These are phyloP conservation scores for Peromyscus eremicus DNA, from an alignment of 2,797 vertebrate species.

Conservation along the genomic window DNA sequence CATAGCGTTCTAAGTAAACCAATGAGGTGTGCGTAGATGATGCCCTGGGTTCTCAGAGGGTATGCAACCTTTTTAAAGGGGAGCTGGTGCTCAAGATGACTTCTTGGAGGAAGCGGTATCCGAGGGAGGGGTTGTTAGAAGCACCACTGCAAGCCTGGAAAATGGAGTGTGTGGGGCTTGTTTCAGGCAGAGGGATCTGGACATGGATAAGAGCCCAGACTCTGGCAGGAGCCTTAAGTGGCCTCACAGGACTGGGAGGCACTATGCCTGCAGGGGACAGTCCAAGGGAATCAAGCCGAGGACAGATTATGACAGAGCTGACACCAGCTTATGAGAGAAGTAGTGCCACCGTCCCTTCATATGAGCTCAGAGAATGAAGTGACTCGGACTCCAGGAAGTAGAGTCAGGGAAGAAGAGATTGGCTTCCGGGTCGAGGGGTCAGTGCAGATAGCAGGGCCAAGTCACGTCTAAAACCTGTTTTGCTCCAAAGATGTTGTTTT, in stretches of 20 bases:
- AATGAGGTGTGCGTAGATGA: too few relatives aligned
- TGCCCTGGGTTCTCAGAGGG: not conserved
- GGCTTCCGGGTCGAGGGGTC: not conserved
- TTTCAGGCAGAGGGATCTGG: not conserved
- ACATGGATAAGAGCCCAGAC: not conserved
- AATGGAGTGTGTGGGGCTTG: not conserved
- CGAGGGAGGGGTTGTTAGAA: not conserved
- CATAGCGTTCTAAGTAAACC: not conserved
- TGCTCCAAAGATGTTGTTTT: not conserved
- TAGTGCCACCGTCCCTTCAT: not conserved
- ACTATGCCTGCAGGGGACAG: not conserved
- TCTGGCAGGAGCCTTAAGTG: not conserved
- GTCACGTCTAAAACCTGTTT: not conserved
- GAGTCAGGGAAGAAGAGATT: not conserved
- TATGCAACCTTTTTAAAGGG: not conserved
- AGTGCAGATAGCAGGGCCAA: not conserved
- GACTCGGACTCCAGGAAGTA: not conserved
- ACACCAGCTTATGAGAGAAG: not conserved
- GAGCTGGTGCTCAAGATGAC: not conserved
- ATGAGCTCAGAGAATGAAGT: not conserved
- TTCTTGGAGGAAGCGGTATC: not conserved
- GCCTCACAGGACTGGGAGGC: not conserved
- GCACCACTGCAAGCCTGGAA: not conserved
- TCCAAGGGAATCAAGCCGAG: not conserved
- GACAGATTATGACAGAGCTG: not conserved